phyloP scores from a whole-genome alignment of 2,113 vertebrate species.

The Tychaedon coryphoeus region DNA sequence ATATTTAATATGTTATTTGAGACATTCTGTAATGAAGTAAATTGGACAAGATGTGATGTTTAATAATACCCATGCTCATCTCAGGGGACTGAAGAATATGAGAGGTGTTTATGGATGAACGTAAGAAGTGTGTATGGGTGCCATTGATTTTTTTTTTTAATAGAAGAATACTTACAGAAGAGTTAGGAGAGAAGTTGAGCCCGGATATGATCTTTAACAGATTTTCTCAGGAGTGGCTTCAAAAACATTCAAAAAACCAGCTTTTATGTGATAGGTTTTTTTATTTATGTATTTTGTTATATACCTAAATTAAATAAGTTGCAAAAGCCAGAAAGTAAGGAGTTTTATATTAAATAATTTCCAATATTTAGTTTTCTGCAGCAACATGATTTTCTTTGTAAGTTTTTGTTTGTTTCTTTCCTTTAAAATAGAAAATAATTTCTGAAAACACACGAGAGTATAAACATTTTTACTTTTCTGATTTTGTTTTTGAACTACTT shows the following conservation, averaged over 20 bases:
- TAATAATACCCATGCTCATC: background rate
- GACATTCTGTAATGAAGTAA: background rate
- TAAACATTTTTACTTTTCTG: background rate
- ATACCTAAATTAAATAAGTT: background rate
- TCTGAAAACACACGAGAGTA: background rate
- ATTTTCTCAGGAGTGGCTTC: background rate
- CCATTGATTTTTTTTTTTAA: background rate
- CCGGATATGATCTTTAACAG: background rate
- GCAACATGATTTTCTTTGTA: background rate
- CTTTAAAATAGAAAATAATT: conserved; percentile 1
- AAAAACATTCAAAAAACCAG: fast-evolving
- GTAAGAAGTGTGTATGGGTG: background rate
- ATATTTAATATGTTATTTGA: background rate
- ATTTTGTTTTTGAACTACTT: background rate
- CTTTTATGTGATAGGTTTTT: background rate
- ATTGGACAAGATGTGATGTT: background rate
- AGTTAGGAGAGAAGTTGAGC: background rate
- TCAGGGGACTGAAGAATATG: background rate
- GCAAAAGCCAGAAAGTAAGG: background rate
- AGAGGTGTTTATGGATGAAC: background rate
- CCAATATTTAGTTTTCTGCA: background rate
- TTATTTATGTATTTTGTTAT: background rate
- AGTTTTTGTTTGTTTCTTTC: background rate
- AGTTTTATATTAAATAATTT: background rate
- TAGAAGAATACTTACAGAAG: background rate